These are phyloP conservation scores for Halichoeres trimaculatus DNA, from an alignment of 2,113 vertebrate species.

Conservation along the genomic window DNA sequence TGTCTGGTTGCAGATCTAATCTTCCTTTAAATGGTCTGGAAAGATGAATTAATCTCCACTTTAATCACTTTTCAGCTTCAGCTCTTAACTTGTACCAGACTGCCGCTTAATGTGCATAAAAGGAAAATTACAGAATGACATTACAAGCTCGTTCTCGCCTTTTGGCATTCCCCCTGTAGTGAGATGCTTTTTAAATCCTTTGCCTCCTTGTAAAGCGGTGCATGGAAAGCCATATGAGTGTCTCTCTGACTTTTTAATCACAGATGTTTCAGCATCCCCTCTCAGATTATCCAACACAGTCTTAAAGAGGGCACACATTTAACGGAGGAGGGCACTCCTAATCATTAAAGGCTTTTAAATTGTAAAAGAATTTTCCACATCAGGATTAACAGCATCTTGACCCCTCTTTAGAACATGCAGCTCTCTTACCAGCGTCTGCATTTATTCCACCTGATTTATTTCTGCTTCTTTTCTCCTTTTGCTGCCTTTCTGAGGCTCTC, in stretches of 20 bases:
- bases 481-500: not conserved
- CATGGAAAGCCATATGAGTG: constrained; percentile 14
- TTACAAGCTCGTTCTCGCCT: constrained; percentile 15
- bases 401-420: constrained; percentile 22
- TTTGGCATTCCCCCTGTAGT: constrained; percentile 35
- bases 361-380: constrained; percentile 28
- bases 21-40: constrained; percentile 9
- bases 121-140: constrained; percentile 21
- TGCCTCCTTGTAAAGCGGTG: constrained; percentile 32
- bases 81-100: constrained; percentile 1
- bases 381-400: constrained; percentile 40
- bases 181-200: constrained; percentile 42
- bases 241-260: constrained; percentile 46
- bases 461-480: constrained; percentile 5
- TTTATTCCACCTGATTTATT: constrained; percentile 26
- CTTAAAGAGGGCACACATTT: constrained; percentile 9
- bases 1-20: not conserved
- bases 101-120: constrained; percentile 5
- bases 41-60: constrained; percentile 12
- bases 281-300: constrained; percentile 36
- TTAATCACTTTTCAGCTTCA: constrained; percentile 4
- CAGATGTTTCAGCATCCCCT: constrained; percentile 27
- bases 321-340: constrained; percentile 9
- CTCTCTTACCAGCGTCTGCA: constrained; percentile 1
- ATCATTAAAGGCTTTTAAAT: constrained; percentile 29